phyloP scores from a whole-genome alignment of 2,888 invertebrate species.

The Acanthoscelides obtectus region DNA sequence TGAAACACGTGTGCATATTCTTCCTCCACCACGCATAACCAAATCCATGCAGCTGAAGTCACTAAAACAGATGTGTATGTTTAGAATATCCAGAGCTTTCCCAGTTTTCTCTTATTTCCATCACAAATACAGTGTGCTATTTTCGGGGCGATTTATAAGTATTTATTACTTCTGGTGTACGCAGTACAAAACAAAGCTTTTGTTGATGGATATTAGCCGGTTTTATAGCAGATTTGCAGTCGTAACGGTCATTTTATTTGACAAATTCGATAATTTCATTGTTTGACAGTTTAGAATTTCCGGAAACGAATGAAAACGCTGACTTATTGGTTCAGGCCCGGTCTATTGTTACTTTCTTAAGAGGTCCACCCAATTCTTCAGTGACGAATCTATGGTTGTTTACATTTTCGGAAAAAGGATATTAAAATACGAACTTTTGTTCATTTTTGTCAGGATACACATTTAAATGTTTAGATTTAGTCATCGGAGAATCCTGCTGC shows the following conservation, averaged over 20 bases:
- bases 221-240: not conserved
- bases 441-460: no score
- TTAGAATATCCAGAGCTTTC: not conserved
- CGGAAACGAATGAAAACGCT: no score
- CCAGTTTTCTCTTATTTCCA: not conserved
- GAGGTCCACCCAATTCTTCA: not conserved
- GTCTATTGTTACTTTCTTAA: not conserved
- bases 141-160: not conserved
- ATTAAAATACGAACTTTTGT: no score
- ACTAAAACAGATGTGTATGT: not conserved
- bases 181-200: not conserved
- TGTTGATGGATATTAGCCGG: not conserved
- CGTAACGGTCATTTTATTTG: not conserved
- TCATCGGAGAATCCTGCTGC: no score
- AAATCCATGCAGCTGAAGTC: not conserved
- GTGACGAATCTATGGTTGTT: no score
- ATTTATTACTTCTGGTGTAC: not conserved
- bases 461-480: no score
- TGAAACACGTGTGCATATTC: not conserved
- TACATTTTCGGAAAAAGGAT: no score
- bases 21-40: not conserved
- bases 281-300: not conserved
- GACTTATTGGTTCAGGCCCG: not conserved
- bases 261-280: not conserved
- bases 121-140: not conserved